Evolutionary conservation across 2,113 vertebrate genomes (phyloP).

Genomic region (Cricetomys ansorgei): DNA sequence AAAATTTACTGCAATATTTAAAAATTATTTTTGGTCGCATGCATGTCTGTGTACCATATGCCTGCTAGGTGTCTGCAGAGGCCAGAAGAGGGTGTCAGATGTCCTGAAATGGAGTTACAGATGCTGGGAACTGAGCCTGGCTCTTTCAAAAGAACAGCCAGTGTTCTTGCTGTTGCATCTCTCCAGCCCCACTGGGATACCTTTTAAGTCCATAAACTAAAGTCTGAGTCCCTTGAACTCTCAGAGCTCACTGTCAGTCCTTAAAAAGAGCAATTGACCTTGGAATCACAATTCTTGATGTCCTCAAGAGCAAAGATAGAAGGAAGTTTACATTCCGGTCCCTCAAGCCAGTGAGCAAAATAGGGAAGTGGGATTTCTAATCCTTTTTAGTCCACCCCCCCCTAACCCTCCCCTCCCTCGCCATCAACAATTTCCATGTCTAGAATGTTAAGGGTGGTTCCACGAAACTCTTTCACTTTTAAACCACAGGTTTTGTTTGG

Average conservation of each 20-base stretch:
- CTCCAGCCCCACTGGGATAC: background rate
- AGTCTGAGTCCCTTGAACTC: fast-evolving
- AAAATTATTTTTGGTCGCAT: background rate
- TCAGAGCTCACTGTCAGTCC: background rate
- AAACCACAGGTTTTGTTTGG: background rate
- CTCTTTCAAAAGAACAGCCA: background rate
- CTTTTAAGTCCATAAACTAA: background rate
- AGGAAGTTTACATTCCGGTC: background rate
- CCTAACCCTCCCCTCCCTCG: too few species aligned
- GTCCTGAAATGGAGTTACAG: background rate
- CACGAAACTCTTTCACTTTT: background rate
- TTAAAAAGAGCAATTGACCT: background rate
- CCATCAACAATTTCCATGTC: background rate
- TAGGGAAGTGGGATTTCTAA: background rate
- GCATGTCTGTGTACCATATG: too few species aligned
- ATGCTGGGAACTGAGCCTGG: background rate
- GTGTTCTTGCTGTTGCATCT: background rate
- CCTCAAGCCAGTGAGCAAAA: background rate
- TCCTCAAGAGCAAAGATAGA: background rate
- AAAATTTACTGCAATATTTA: too few species aligned
- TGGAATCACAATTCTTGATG: background rate
- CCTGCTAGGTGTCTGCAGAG: too few species aligned
- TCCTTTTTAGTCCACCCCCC: fast-evolving
- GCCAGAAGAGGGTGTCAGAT: background rate
- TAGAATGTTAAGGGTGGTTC: too few species aligned